Evolutionary conservation across 2,888 invertebrate genomes (phyloP), one percentile per base, ranked within the genome.

Genomic region (Mythimna loreyi): DNA sequence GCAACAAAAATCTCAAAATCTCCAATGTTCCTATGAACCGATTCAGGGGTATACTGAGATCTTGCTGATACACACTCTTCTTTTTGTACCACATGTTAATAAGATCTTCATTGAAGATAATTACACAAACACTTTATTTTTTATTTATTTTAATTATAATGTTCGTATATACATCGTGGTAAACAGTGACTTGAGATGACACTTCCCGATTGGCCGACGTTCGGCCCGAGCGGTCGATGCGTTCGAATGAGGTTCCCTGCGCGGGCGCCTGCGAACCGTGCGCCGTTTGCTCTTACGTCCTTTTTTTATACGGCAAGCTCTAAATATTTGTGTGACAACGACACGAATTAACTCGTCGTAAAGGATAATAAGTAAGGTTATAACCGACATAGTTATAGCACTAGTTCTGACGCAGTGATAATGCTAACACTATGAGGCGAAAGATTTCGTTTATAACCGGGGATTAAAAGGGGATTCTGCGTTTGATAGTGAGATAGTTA

Each of bases 311-410:
- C 91, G 86, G 78, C 89, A 85, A 89, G 92, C 91, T 92, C 92
- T 93, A 91, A 93, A 94, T 93, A 93, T 94, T 92, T 89, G 93
- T 92, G 91, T 90, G 94, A 92, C 94, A 92, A 91, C 91, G 88
- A 86, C 87, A 89, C 87, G 93, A 90, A 92, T 94, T 94, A 93
- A 88, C 92, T 93, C 92, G 88, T 89, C 90, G 93, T 92, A 94
- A 95, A 95, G 96, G 95, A 95, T 96, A 95, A 94, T 92, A 91
- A 89, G 89, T 94, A 92, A 95, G 95, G 94, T 94, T 94, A 94
- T 92, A 91, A 89, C 87, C 88, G 87, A 88, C 92, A 91, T 92
- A 87, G 89, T 89, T 90, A 87, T 87, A 89, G 80, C 81, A 82
- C 78, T 78, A 84, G 86, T 82, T 83, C 86, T 92, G 92, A 91